A percentile compares a stretch with the other conserved stretches of the same genome.
phyloP scores from a whole-genome alignment of 2,888 invertebrate genomes.

The Eristalis pertinax region DNA sequence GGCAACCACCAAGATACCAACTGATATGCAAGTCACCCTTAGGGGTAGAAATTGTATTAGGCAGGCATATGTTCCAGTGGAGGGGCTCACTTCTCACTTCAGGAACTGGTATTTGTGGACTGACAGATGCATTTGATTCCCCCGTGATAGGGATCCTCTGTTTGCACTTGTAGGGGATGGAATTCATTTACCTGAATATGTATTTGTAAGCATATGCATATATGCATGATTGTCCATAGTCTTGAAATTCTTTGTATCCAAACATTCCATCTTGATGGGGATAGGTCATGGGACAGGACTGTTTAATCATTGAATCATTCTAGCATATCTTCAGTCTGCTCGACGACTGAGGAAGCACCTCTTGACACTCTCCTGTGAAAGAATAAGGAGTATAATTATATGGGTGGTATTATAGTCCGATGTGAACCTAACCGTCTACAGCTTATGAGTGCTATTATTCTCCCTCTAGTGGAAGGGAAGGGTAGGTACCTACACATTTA shows the following conservation, averaged over 20 bases:
- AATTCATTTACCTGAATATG: conserved; percentile 11
- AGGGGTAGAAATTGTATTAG: conserved; percentile 27
- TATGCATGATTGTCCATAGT: background rate
- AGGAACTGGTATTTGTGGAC: conserved; percentile 11
- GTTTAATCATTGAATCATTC: background rate
- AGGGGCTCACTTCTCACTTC: conserved; percentile 38
- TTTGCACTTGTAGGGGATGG: background rate
- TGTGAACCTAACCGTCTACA: too few species aligned
- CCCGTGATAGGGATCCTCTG: conserved; percentile 11
- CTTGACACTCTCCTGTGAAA: too few species aligned
- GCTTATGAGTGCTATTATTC: too few species aligned
- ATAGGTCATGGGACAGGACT: background rate
- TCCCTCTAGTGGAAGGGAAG: too few species aligned
- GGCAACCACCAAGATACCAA: conserved; percentile 21
- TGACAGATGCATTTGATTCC: conserved; percentile 37
- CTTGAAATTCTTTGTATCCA: background rate
- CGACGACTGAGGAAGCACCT: too few species aligned
- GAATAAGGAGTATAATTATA: too few species aligned
- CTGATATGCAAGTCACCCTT: conserved; percentile 28
- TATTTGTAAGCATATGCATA: background rate
- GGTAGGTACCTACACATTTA: too few species aligned
- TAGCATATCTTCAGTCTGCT: background rate
- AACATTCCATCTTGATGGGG: too few species aligned
- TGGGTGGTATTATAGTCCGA: too few species aligned
- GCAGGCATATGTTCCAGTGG: conserved; percentile 26